Base-by-base conservation (phyloP, 92 coral and sea anemone species). In the Scolanthus callimorphus region DNA sequence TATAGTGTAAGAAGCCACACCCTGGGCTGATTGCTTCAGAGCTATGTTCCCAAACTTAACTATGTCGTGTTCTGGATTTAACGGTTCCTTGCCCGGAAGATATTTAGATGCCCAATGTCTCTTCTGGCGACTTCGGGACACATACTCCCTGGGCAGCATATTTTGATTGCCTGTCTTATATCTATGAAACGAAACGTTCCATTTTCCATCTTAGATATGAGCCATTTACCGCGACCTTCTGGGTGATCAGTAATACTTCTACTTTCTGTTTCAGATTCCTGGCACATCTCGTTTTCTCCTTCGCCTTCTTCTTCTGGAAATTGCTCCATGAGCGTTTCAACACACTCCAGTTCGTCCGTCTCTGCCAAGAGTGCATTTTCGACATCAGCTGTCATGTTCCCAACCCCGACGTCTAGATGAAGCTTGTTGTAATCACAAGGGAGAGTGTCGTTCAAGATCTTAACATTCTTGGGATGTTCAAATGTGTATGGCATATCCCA, bases 71-170 rank as follows among this genome's bases (percentile, higher is more conserved):
- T 69, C 76, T 21, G 75, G 69, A 57, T 75, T 60, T 10, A 82
- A 22, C 0, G 83, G 83, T 11, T 38, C 74, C 41, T 69, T 75
- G 6, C 88, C 70, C 12, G 82, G 78, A 20, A 68, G 81, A 57
- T 62, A 57, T 37, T 74, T 74, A 15, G 81, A 57, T 15, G 88
- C 82, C 77, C 63, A 75, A 26, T 68, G 82, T 51, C 78, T 28
- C 51, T 74, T 67, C 51, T 79, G 77, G 28, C 53, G 63, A 28
- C 81, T 65, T 41, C 59, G 56, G 29, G 53, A 23, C 26, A 73
- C 34, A 39, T 34, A 66, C 60, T 66, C 75, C 24, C 75, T 25
- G 11, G 81, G 74, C 12, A 76, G 57, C 9, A 63, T 17, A 55
- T 58, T 29, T 63, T 73, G n/a, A 63, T 26, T 41, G 80, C 80